Evolutionary conservation across 1,140 invertebrate genomes (phyloP).

Genomic region (Mizuhopecten yessoensis): DNA sequence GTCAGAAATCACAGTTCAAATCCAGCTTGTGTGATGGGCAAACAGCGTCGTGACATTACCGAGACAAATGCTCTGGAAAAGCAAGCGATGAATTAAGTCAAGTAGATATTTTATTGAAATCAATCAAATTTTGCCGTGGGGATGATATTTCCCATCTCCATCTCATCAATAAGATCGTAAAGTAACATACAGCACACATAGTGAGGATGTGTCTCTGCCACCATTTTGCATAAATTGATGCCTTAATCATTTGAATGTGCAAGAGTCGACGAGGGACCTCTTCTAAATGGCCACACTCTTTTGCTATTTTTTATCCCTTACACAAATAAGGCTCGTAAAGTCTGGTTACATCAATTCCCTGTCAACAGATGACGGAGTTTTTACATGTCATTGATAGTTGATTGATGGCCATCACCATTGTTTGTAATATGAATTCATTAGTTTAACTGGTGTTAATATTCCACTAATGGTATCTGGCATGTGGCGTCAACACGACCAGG

Average conservation of each 20-base stretch:
- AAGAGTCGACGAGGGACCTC: neutral
- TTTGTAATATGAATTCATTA: conserved; percentile 5
- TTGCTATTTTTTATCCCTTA: neutral
- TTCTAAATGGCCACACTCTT: neutral
- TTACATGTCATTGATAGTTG: neutral
- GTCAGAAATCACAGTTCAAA: conserved; percentile 61
- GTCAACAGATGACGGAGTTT: neutral
- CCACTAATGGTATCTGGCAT: neutral
- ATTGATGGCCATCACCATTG: neutral
- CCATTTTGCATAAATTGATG: conserved; percentile 58
- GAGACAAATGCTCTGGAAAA: conserved; percentile 58
- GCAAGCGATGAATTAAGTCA: conserved; percentile 55
- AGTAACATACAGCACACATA: conserved; percentile 43
- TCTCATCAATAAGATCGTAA: conserved; percentile 55
- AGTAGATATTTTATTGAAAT: conserved; percentile 61
- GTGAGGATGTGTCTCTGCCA: conserved; percentile 47
- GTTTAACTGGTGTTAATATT: neutral
- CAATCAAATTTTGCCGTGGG: conserved; percentile 55
- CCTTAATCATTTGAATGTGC: conserved; percentile 50
- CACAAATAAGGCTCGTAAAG: neutral
- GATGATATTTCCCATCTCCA: conserved; percentile 58
- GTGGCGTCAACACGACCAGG: neutral
- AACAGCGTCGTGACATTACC: conserved; percentile 61
- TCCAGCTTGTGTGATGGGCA: conserved; percentile 58
- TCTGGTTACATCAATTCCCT: neutral